Base-by-base conservation (phyloP, 2,797 vertebrate genomes). In the Protosalanx chinensis region DNA sequence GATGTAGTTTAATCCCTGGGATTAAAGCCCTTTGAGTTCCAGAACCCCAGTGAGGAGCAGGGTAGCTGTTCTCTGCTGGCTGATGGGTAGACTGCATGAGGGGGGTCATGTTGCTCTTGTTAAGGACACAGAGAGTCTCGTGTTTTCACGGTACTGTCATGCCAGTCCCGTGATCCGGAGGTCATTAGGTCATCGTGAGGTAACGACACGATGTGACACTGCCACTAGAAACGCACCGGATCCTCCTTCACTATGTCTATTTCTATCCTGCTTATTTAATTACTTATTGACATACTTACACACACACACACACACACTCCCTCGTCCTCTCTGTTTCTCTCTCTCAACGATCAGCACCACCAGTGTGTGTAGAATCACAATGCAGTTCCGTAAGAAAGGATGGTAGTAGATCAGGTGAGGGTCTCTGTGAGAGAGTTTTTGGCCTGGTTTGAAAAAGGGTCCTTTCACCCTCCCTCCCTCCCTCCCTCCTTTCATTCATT, bases 11-110 rank as follows among this genome's bases (percentile, higher is more conserved):
- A 87, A 92, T 75, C 83, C 79, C 86, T 18, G 81, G 88, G 85
- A 86, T 86, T 90, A 93, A 80, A 37, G 68, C 76, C 76, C 80
- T 83, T 84, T 84, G 83, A 82, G 70, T 72, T 79, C 77, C 81
- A 80, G 74, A 73, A 70, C 64, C 2, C 41, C 41, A 46, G 41
- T 12, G 12, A 46, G 41, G 10, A 64, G 8, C 41, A 49, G 76
- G 77, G 68, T 30, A 2, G 66, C 37, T 71, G 76, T 82, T 87
- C 76, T 82, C 76, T 82, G 7, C 72, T 68, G 72, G 18, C 3
- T 57, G 8, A 12, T 51, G 15, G 65, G 29, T 46, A 29, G 53
- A 10, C 12, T 53, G 41, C n/a, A 15, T 33, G 3, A n/a, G 12
- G 23, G 60, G 79, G 76, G 85, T 89, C 86, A 86, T 81, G 84